These are phyloP conservation scores for Amiota communis DNA, from an alignment of 2,888 invertebrate genomes.

Conservation along the genomic window DNA sequence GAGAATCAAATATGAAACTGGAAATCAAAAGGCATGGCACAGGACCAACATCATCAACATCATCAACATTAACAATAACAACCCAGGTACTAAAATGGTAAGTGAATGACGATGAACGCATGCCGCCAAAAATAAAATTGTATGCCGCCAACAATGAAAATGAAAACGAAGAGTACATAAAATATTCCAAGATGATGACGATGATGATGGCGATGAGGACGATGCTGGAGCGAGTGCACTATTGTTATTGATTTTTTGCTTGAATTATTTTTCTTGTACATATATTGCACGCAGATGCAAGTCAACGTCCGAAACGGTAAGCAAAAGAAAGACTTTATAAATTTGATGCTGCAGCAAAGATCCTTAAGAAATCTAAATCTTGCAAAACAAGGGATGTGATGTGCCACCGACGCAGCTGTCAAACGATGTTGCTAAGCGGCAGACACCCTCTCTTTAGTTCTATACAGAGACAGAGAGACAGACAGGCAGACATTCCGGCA, in stretches of 20 bases:
- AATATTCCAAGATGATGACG: not conserved
- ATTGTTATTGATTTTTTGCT: constrained; percentile 46
- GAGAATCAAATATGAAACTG: constrained; percentile 19
- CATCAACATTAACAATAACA: constrained; percentile 12
- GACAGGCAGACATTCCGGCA: not conserved
- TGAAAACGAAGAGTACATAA: not conserved
- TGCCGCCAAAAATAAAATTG: constrained; percentile 21
- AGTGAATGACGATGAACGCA: not conserved
- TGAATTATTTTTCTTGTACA: constrained; percentile 43
- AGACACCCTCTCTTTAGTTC: constrained; percentile 6
- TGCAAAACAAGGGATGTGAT: constrained; percentile 1
- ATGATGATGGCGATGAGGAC: too few relatives aligned
- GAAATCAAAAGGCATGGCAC: constrained; percentile 21
- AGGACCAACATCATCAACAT: constrained; percentile 1
- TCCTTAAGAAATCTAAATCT: constrained; percentile 21
- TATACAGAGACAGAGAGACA: not conserved
- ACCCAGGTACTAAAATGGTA: constrained; percentile 22
- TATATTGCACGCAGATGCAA: constrained; percentile 62
- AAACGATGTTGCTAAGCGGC: not conserved
- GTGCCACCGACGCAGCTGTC: constrained; percentile 27
- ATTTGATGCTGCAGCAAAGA: constrained; percentile 18
- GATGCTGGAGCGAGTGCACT: constrained; percentile 34
- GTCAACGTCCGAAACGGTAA: constrained; percentile 64
- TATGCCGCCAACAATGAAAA: not conserved
- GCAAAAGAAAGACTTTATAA: constrained; percentile 34